Conservation (phyloP, 2,113 vertebrate species). For the Cyprinodon brontotheroides region DNA sequence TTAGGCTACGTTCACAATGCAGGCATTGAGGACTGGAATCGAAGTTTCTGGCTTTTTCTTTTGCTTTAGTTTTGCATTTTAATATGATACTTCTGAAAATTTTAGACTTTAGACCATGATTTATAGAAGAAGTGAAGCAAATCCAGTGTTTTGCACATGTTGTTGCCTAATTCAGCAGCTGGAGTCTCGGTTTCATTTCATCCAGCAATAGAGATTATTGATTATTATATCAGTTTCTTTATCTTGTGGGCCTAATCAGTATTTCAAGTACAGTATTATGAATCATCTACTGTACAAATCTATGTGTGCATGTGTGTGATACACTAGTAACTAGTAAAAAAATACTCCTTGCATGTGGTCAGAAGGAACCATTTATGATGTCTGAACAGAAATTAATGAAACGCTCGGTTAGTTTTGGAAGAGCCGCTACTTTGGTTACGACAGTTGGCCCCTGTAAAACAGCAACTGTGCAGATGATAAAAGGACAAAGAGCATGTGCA, state of each 20-base stretch:
- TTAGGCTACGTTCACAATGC: too few relatives aligned
- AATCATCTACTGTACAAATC: constrained; percentile 19
- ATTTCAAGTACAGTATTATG: constrained; percentile 4
- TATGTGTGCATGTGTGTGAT: background rate
- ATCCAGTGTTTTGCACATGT: background rate
- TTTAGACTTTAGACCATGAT: background rate
- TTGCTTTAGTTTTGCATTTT: background rate
- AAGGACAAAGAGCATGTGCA: background rate
- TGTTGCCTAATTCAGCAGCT: constrained; percentile 8
- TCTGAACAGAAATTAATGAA: background rate
- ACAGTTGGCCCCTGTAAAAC: constrained; percentile 29
- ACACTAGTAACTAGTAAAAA: constrained; percentile 3
- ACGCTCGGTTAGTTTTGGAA: constrained; percentile 4
- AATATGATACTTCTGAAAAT: too few relatives aligned
- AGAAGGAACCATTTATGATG: background rate
- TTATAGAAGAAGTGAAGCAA: background rate
- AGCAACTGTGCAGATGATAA: constrained; percentile 23
- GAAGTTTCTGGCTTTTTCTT: background rate
- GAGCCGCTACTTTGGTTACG: constrained; percentile 19
- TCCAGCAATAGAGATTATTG: constrained; percentile 1
- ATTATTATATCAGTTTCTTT: constrained; percentile 20
- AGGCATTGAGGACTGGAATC: too few relatives aligned
- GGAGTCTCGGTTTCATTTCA: background rate
- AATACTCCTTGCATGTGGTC: background rate
- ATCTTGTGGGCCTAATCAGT: constrained; percentile 21